Evolutionary conservation across 2,113 vertebrate species (phyloP).

Genomic region (Eidolon helvum): DNA sequence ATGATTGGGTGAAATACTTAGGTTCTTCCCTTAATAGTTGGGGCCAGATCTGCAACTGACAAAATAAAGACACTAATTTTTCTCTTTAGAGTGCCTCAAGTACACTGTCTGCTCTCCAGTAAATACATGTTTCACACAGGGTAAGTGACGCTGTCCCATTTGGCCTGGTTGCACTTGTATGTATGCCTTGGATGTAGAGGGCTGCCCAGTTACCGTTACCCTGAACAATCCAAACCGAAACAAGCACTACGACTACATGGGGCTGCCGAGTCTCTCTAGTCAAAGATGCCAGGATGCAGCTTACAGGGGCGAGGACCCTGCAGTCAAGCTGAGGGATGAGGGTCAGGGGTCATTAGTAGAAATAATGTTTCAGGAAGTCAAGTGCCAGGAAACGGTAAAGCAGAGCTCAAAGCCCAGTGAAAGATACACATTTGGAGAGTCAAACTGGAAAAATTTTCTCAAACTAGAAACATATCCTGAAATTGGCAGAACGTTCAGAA

Average conservation of each 20-base stretch:
- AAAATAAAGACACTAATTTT: conserved; percentile 31
- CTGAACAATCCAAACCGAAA: background rate
- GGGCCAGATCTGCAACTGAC: background rate
- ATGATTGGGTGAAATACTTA: background rate
- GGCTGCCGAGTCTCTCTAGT: background rate
- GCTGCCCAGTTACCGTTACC: background rate
- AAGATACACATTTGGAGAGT: background rate
- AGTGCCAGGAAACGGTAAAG: background rate
- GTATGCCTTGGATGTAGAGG: background rate
- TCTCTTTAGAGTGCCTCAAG: background rate
- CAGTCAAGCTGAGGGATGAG: background rate
- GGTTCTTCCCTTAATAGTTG: background rate
- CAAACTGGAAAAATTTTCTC: background rate
- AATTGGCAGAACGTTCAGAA: background rate
- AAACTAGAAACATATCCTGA: background rate
- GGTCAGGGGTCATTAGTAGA: background rate
- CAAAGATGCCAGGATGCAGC: background rate
- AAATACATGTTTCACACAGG: background rate
- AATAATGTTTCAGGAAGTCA: background rate
- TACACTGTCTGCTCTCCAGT: background rate
- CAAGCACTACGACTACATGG: background rate
- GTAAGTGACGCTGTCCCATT: background rate
- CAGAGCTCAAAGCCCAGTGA: background rate
- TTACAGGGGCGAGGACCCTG: background rate
- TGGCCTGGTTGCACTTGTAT: background rate